phyloP scores from a whole-genome alignment of 1,140 invertebrate species.

The Plutomurus gul region DNA sequence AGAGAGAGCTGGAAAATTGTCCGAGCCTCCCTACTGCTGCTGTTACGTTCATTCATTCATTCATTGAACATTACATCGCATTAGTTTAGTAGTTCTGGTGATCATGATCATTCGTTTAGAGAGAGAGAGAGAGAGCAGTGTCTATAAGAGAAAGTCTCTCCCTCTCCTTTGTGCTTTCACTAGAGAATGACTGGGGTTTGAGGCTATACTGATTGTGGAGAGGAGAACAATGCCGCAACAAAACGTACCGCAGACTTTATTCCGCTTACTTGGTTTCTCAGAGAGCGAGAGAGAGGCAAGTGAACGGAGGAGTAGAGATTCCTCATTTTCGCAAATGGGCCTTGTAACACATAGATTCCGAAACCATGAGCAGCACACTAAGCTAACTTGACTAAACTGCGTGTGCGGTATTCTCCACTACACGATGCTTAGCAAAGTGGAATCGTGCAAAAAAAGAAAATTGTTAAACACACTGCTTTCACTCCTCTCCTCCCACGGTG shows the following conservation, averaged over 20 bases:
- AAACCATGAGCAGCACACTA: neutral
- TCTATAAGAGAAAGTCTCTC: too few relatives aligned
- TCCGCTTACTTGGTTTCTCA: too few relatives aligned
- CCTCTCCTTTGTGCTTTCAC: slow-evolving; percentile 1
- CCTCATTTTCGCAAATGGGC: slow-evolving; percentile 2
- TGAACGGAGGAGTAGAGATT: neutral
- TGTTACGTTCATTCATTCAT: neutral
- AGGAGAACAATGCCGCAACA: neutral
- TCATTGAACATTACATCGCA: neutral
- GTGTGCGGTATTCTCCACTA: neutral
- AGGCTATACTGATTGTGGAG: neutral
- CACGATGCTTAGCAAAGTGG: neutral
- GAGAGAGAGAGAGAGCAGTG: too few relatives aligned
- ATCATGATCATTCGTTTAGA: slow-evolving; percentile 11
- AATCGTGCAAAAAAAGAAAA: neutral
- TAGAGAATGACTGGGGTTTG: neutral
- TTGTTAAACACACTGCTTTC: slow-evolving; percentile 7
- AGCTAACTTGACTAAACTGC: slow-evolving; percentile 1
- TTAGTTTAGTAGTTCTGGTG: slow-evolving; percentile 21
- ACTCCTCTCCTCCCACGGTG: neutral
- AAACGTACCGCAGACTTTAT: neutral
- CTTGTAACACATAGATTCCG: neutral
- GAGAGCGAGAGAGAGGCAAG: too few relatives aligned
- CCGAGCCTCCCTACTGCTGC: neutral
- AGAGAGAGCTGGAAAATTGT: neutral